Conservation (phyloP, 92 coral and sea anemone species). For the Bergia sp. region DNA sequence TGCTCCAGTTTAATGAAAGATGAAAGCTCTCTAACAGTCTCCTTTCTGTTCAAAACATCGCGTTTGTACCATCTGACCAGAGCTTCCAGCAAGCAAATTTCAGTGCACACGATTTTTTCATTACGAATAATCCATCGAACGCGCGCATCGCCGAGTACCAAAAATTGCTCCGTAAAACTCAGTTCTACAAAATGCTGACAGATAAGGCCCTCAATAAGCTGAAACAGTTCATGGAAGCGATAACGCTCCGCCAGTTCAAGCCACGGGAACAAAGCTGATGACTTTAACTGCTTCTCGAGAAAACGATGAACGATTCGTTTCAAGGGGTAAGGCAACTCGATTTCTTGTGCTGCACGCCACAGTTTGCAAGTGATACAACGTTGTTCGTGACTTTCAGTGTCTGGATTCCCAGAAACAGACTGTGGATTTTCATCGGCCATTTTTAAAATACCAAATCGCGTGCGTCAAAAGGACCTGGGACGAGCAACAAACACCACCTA, state of each 20-base stretch:
- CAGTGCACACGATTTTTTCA: conserved; percentile 26
- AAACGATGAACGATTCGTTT: conserved; percentile 4
- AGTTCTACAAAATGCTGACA: conserved; percentile 23
- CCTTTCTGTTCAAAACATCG: background rate
- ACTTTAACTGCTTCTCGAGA: conserved; percentile 1
- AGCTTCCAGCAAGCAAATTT: conserved; percentile 25
- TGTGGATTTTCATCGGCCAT: background rate
- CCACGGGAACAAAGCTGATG: conserved; percentile 14
- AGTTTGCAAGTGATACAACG: background rate
- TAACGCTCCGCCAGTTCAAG: conserved; percentile 23
- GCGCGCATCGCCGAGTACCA: conserved; percentile 3
- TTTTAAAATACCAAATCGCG: no score
- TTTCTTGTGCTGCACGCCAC: background rate
- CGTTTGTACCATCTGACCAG: conserved; percentile 31
- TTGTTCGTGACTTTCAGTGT: background rate
- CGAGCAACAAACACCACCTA: no score
- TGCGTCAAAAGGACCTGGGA: no score
- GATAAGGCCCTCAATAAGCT: background rate
- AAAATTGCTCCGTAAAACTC: conserved; percentile 28
- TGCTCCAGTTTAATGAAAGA: conserved; percentile 13
- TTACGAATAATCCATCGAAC: conserved; percentile 26
- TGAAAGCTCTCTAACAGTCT: background rate
- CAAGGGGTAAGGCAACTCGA: background rate
- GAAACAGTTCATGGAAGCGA: conserved; percentile 24
- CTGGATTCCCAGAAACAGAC: background rate